Conservation (phyloP, 2,797 vertebrate species). For the Ciconia nigra region DNA sequence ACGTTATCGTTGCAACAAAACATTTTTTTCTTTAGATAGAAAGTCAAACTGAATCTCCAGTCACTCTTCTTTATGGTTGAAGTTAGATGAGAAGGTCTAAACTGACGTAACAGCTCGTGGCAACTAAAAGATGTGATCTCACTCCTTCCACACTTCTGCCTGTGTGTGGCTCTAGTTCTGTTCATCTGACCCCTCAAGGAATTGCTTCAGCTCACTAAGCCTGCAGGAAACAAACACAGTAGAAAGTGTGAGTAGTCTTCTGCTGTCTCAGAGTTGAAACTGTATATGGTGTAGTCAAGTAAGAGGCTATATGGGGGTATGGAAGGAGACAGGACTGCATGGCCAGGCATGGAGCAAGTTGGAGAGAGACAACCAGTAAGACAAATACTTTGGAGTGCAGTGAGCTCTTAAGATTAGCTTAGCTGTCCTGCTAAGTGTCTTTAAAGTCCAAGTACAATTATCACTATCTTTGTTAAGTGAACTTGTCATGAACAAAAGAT, state of each 20-base stretch:
- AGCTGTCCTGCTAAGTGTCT: not conserved
- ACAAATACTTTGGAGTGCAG: not conserved
- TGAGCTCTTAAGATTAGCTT: not conserved
- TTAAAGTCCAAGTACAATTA: not conserved
- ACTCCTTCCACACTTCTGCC: not conserved
- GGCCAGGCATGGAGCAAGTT: rapidly evolving
- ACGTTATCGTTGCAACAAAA: not conserved
- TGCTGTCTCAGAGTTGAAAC: not conserved
- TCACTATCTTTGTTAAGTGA: not conserved
- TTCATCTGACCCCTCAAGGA: not conserved
- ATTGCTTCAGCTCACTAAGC: not conserved
- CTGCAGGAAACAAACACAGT: not conserved
- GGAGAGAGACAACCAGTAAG: not conserved
- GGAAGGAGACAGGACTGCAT: not conserved
- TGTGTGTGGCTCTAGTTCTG: not conserved
- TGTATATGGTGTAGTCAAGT: rapidly evolving
- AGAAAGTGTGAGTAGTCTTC: not conserved
- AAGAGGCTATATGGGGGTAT: rapidly evolving
- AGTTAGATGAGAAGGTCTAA: not conserved
- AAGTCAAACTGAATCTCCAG: not conserved
- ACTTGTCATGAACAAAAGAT: not conserved
- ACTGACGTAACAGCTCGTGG: not conserved
- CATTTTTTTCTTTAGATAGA: not conserved
- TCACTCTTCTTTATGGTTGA: rapidly evolving
- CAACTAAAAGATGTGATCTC: not conserved